Percentiles rank a stretch among this genome's conserved stretches.
Conservation (phyloP, 2,888 invertebrate species). For the Anoncus sp. region DNA sequence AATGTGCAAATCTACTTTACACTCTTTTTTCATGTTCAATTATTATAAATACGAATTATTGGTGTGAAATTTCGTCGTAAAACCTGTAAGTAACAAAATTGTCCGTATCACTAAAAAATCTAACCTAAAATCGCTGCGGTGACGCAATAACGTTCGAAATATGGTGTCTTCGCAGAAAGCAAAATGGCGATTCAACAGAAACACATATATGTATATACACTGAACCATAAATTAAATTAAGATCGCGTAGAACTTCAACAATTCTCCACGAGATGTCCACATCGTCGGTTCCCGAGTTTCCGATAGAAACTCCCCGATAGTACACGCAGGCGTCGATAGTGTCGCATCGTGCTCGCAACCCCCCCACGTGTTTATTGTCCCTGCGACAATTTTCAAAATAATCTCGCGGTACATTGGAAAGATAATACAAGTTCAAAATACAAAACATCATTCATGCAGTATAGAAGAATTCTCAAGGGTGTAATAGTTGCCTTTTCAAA, state of each 20-base stretch:
- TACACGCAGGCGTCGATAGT: constrained; percentile 36
- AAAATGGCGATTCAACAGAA: constrained; percentile 1
- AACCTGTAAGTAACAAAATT: not conserved
- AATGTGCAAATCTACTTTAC: too few relatives aligned
- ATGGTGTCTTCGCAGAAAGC: constrained; percentile 7
- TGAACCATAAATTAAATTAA: not conserved
- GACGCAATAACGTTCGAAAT: not conserved
- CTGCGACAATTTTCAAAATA: constrained; percentile 2
- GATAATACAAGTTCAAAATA: not conserved
- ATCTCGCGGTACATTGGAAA: not conserved
- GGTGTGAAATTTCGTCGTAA: not conserved
- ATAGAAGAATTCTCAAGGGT: constrained; percentile 2
- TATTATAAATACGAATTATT: too few relatives aligned
- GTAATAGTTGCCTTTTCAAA: constrained; percentile 13
- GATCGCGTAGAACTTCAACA: not conserved
- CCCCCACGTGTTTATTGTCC: constrained; percentile 22
- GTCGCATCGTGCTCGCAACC: constrained; percentile 27
- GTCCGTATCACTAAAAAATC: not conserved
- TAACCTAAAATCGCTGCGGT: not conserved
- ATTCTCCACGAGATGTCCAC: constrained; percentile 30
- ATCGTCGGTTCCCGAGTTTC: not conserved
- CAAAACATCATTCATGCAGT: not conserved
- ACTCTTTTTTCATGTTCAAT: too few relatives aligned
- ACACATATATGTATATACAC: not conserved
- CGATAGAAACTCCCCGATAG: not conserved